Evolutionary conservation across 2,797 vertebrate species (phyloP).

Genomic region (Babyrousa celebensis): DNA sequence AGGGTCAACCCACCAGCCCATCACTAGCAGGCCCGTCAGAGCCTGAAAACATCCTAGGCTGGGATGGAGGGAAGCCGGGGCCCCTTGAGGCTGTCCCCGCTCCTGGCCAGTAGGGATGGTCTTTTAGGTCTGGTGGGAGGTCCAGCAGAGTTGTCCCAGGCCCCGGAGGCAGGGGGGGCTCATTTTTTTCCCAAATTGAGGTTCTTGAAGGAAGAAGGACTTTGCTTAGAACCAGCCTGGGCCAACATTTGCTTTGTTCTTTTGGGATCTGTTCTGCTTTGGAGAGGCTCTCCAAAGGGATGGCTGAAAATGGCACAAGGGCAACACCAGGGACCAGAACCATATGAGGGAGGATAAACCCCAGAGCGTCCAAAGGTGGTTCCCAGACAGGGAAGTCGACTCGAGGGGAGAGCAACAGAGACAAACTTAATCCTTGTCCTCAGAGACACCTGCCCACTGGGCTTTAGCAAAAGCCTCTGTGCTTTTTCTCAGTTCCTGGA

Average conservation of each 20-base stretch:
- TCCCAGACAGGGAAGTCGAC: constrained; percentile 71
- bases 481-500: constrained; percentile 72
- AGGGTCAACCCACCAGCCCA: constrained; percentile 18
- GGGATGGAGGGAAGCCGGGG: background rate
- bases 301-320: background rate
- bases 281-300: background rate
- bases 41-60: constrained; percentile 7
- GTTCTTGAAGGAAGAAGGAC: constrained; percentile 21
- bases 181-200: background rate
- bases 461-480: constrained; percentile 70
- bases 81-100: background rate
- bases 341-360: constrained; percentile 63
- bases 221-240: constrained; percentile 29
- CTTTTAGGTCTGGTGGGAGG: background rate
- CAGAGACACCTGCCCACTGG: constrained; percentile 72
- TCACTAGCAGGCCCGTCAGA: background rate
- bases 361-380: constrained; percentile 60
- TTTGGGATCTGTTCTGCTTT: constrained; percentile 43
- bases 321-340: constrained; percentile 60
- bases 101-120: background rate
- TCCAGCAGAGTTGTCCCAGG: background rate
- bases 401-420: constrained; percentile 72
- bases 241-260: constrained; percentile 61
- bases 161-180: background rate
- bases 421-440: constrained; percentile 82